Base-by-base conservation (phyloP, 2,888 invertebrate species). In the Dilophus febrilis region DNA sequence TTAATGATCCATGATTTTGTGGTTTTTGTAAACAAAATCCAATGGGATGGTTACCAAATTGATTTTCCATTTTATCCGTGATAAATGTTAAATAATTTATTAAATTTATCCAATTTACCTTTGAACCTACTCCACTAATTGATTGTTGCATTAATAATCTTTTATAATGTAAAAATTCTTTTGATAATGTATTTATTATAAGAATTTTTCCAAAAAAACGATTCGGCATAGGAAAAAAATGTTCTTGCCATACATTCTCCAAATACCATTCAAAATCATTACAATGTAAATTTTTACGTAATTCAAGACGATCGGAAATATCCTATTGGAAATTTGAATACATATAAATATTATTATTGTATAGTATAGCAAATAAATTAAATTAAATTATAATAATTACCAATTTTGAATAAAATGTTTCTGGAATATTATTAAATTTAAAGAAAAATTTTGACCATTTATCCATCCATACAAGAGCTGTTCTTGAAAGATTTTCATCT, bases 381-480 rank as follows among this genome's bases (percentile, higher is more conserved):
- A 8, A 8, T 8, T 1, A 4, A 40, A 12, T 60, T 74, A 30
- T 77, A n/a, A n/a, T n/a, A n/a, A n/a, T 71, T 48, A 71, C 39
- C 29, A 40, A 29, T 3, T 28, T 28, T 2, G 27, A 14, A 3
- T 14, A 18, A 3, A 40, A 14, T 14, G 17, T 2, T 18, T 14
- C 12, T 2, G 35, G 29, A 18, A 40, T 34, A 28, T 30, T 29
- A 22, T 13, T 28, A 13, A 29, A 83, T 55, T 83, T 84, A 57
- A 88, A 87, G 54, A 79, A 87, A 59, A 92, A 91, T 45, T 85
- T 79, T 11, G 85, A 81, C 84, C 94, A 95, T 40, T 95, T 85
- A 55, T 97, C 97, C 85, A 98, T 86, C 97, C 97, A 98, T 0
- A 95, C 95, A 3, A 84, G 69, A 1, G 94, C 94, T 0, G 91